phyloP scores from a whole-genome alignment of 2,113 vertebrate species.

The Excalfactoria chinensis region DNA sequence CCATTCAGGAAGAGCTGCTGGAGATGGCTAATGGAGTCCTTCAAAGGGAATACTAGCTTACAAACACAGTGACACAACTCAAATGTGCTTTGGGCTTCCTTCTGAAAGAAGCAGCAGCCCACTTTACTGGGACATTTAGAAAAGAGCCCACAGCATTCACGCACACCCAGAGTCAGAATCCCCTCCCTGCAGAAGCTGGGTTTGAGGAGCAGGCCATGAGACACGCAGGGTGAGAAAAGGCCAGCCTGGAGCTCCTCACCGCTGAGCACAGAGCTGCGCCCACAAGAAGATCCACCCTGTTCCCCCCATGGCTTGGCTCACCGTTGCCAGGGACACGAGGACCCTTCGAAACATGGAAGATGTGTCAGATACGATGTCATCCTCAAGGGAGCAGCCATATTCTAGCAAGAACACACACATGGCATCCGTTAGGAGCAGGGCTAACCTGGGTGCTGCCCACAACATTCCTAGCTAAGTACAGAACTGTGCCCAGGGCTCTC shows the following conservation, averaged over 20 bases:
- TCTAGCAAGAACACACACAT: slow-evolving; percentile 74
- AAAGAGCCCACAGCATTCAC: background rate
- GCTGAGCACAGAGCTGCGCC: background rate
- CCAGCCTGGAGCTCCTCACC: background rate
- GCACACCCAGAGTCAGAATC: background rate
- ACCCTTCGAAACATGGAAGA: slow-evolving; percentile 93
- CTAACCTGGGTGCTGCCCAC: background rate
- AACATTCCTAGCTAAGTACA: fast-evolving
- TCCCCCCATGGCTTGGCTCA: slow-evolving; percentile 63
- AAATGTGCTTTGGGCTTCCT: background rate
- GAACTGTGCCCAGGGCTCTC: background rate
- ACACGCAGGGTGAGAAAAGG: background rate
- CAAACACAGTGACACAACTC: background rate
- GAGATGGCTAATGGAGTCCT: background rate
- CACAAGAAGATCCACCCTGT: background rate
- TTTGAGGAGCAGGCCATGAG: background rate
- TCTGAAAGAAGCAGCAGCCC: background rate
- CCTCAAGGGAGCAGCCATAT: slow-evolving; percentile 83
- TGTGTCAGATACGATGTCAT: slow-evolving; percentile 89
- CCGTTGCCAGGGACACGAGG: slow-evolving; percentile 90
- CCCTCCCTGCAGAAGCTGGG: background rate
- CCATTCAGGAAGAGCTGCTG: background rate
- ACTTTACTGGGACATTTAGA: background rate
- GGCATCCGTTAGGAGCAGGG: background rate
- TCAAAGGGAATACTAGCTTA: background rate